These are phyloP conservation scores for Leucophenga maculata DNA, from an alignment of 2,888 invertebrate genomes.

Conservation along the genomic window DNA sequence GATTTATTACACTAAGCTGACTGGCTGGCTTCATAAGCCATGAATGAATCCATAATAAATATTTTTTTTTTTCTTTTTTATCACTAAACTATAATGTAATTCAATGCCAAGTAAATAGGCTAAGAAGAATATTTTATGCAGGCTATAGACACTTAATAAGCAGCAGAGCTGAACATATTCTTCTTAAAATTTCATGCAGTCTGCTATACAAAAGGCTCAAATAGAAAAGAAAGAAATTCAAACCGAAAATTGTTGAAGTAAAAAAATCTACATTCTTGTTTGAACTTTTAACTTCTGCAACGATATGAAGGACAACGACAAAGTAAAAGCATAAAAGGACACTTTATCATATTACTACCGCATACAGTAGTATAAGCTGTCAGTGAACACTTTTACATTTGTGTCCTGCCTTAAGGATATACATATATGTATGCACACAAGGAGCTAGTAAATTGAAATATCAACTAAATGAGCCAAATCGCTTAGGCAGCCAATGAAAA, in stretches of 20 bases:
- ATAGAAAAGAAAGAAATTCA: background rate
- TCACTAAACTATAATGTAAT: background rate
- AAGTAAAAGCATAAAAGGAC: background rate
- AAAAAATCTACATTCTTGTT: background rate
- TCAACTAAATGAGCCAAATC: conserved; percentile 62
- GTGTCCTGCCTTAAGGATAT: background rate
- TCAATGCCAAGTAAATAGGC: too few species aligned
- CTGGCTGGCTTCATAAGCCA: too few species aligned
- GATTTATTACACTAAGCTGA: too few species aligned
- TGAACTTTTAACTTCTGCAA: conserved; percentile 4
- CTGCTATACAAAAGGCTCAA: background rate
- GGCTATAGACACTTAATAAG: background rate
- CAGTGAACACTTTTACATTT: conserved; percentile 6
- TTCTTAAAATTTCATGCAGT: conserved; percentile 5
- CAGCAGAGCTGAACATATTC: background rate
- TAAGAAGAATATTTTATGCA: background rate
- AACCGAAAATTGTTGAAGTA: background rate
- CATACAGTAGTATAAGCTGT: background rate
- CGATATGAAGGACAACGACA: too few species aligned
- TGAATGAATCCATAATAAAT: background rate
- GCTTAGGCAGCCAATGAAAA: conserved; percentile 22
- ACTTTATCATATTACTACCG: conserved; percentile 2
- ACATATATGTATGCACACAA: conserved; percentile 21
- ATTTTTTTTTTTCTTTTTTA: background rate
- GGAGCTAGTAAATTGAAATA: conserved; percentile 55